Base-by-base conservation (phyloP, 64 coral and sea anemone genomes). In the Stichodactyla mertensii region DNA sequence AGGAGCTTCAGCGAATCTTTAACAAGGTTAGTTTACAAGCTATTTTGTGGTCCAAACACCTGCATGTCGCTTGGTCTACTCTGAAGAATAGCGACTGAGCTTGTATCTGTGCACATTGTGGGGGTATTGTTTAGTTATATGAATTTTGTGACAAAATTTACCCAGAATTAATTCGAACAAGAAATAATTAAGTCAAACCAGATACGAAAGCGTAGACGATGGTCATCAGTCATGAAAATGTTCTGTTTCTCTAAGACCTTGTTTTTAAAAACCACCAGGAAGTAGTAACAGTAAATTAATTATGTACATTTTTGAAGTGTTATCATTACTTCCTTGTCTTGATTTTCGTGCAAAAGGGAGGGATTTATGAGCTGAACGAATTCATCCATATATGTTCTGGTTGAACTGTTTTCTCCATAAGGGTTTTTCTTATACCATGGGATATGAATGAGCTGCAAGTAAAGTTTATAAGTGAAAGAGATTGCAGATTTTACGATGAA, bases 1-100 rank as follows among this genome's bases (percentile, higher is more conserved):
- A 10, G 11, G 82, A 85, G 82, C 23, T 97, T 74, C 89, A 86
- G n/a, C 57, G 31, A 87, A 89, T 97, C 7, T 97, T 97, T 31
- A 92, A 92, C 86, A 97, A 97, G 94, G 94, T 62, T 24, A 86
- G 56, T 52, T 52, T 78, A n/a, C 69, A 11, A 28, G 69, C 69
- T 27, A 74, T 23, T 74, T 31, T 66, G 62, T 66, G 62, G 69
- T 74, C 24, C 4, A 26, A 36, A 31, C 24, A 74, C 69, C 69
- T 74, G 62, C 10, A 74, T 55, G 36, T 82, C 15, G 55, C 45
- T 53, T 9, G 14, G 16, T 19, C 54, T 31, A 52, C 36, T 45
- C 71, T 16, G 15, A 36, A 62, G 58, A 57, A 23, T 57, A 60
- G 74, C 82, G 83, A 84, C 19, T 66, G 10, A 13, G 53, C 1